Evolutionary conservation across 2,888 invertebrate genomes (phyloP), one percentile per base, ranked within the genome.

Genomic region (Baronia brevicornis): DNA sequence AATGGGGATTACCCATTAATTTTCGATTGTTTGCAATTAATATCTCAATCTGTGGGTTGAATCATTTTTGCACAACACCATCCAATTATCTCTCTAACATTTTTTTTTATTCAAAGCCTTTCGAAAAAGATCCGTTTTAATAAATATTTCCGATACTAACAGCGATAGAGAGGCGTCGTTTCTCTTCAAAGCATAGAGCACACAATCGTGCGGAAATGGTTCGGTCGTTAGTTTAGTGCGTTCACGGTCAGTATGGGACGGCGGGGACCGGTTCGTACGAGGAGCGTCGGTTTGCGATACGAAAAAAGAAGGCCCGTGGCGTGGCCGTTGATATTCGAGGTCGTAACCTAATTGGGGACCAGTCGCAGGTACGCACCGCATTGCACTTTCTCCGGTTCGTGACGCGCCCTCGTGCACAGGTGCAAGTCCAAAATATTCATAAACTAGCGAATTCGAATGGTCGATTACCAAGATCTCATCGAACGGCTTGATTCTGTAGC

Each of bases 341-440:
- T 67, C 77, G 61, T 60, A 75, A 77, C 80, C 82, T 70, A 82
- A 78, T 70, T 80, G 74, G 60, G 51, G 73, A 72, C 75, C 78
- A 75, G 75, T 70, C 48, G 48, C 67, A 66, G 68, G 72, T 73
- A 68, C 60, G 51, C 54, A 65, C 71, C 70, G 72, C 74, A 67
- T 74, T 80, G 77, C 77, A 84, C 82, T 84, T 84, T 84, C 82
- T 72, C 82, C 77, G 48, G 48, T 71, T 68, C 71, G 71, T 75
- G 78, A 77, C 75, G 74, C 61, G 62, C 59, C 59, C 66, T 56
- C 58, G 58, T 74, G 61, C 47, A 50, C 65, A 69, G 63, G 60
- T 65, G 66, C 46, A 43, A 15, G 8, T 40, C 46, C 54, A 46
- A 57, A 50, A 54, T 43, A 41, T 44, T 48, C 40, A 41, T 51